Conservation (phyloP, 2,888 invertebrate genomes). For the Ypsolopha scabrella region DNA sequence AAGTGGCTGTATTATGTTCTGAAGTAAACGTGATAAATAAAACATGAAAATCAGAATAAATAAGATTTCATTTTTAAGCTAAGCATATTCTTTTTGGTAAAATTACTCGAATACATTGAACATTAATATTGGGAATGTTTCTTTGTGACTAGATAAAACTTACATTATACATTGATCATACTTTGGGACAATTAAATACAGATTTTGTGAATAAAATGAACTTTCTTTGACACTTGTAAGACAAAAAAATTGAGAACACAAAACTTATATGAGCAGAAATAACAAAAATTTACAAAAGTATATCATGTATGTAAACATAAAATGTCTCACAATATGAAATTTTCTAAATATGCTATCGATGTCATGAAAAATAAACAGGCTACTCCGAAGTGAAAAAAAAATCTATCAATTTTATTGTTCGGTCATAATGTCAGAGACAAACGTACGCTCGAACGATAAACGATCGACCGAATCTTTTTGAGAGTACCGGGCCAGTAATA, state of each 20-base stretch:
- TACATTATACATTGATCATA: background rate
- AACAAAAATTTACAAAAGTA: background rate
- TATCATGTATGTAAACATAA: conserved; percentile 3
- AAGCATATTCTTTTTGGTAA: background rate
- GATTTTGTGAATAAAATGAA: background rate
- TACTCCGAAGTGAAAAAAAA: too few species aligned
- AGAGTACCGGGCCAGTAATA: too few species aligned
- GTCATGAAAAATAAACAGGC: too few species aligned
- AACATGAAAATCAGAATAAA: background rate
- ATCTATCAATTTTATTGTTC: too few species aligned
- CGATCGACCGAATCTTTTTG: too few species aligned
- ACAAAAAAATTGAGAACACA: background rate
- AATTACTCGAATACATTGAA: background rate
- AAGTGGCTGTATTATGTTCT: background rate
- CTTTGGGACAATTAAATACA: background rate
- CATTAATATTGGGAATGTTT: conserved; percentile 1
- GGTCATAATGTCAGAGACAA: too few species aligned
- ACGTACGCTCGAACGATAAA: too few species aligned
- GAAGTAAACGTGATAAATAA: conserved; percentile 1
- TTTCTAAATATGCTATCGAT: too few species aligned
- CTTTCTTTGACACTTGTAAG: too few species aligned
- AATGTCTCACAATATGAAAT: too few species aligned
- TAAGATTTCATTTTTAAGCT: conserved; percentile 1
- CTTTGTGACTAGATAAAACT: background rate
- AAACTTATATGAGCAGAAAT: background rate